Conservation (phyloP, 2,888 invertebrate species). For the Bedellia somnulentella region DNA sequence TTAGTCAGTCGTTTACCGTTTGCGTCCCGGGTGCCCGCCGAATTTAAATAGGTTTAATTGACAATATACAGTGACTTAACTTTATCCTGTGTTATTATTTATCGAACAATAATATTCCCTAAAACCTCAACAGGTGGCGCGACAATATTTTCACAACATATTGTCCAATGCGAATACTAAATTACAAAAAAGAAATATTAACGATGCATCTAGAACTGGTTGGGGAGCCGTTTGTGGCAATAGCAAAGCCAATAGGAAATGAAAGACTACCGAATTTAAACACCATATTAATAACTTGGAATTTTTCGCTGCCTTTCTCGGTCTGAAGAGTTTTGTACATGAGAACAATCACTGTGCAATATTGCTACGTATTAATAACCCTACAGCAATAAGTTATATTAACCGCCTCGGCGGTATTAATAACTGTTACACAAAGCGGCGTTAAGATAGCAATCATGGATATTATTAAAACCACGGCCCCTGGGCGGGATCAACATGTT, state of each 20-base stretch:
- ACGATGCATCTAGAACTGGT: conserved; percentile 2
- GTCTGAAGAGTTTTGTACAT: background rate
- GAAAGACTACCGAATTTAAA: background rate
- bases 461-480: conserved; percentile 1
- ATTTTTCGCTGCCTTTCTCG: background rate
- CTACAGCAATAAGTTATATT: background rate
- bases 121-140: conserved; percentile 3
- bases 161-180: background rate
- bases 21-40: no score
- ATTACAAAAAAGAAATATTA: conserved; percentile 4
- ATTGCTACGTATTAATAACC: background rate
- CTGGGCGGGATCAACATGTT: background rate
- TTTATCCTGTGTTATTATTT: no score
- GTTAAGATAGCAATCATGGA: background rate
- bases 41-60: no score
- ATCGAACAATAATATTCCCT: no score
- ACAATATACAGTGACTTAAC: no score
- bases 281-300: conserved; percentile 1
- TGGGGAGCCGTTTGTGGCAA: conserved; percentile 3
- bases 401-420: conserved; percentile 8
- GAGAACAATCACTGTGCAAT: background rate
- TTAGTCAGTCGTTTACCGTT: no score
- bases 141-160: conserved; percentile 1
- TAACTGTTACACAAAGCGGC: background rate
- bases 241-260: conserved; percentile 1